Evolutionary conservation across 2,113 vertebrate species (phyloP).

Genomic region (Bos taurus): ARS-UCD2.0 NC_037335.1:40778501-40779000

Average conservation of each 20-base stretch:
- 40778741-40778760: not conserved
- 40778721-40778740: not conserved
- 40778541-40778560: not conserved
- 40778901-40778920: not conserved
- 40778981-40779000: not conserved
- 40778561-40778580: not conserved
- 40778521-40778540: fast-evolving
- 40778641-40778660: not conserved
- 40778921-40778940: not conserved
- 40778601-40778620: not conserved
- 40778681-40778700: not conserved
- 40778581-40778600: not conserved
- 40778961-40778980: not conserved
- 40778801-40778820: not conserved
- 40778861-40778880: not conserved
- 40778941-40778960: not conserved
- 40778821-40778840: fast-evolving
- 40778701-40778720: not conserved
- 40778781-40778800: fast-evolving
- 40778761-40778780: fast-evolving
- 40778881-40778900: not conserved
- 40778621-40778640: not conserved
- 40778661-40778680: not conserved
- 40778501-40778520: fast-evolving
- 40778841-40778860: not conserved